Percentiles rank a stretch among this genome's conserved stretches.
These are phyloP conservation scores for Pyrgus malvae DNA, from an alignment of 2,888 invertebrate genomes.

Conservation along the genomic window DNA sequence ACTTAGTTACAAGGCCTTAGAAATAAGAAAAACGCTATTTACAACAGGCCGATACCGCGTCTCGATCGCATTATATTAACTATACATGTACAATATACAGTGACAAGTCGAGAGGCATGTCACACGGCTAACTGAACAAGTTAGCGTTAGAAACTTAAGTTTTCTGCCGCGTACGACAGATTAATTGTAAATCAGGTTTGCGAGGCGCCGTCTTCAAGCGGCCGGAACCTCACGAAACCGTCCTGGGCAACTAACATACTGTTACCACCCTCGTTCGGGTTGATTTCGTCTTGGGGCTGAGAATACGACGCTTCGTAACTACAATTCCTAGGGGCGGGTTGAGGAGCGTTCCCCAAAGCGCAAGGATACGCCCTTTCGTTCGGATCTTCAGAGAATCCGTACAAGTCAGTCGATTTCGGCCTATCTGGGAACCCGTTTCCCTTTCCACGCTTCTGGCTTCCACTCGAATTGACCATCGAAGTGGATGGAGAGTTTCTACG, in stretches of 20 bases:
- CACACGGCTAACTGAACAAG: constrained; percentile 3
- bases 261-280: constrained; percentile 75
- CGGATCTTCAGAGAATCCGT: constrained; percentile 78
- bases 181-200: constrained; percentile 74
- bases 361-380: constrained; percentile 69
- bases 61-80: constrained; percentile 53
- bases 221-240: constrained; percentile 92
- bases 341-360: constrained; percentile 71
- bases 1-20: constrained; percentile 42
- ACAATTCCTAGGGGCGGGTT: constrained; percentile 76
- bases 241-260: constrained; percentile 95
- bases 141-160: constrained; percentile 59
- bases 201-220: constrained; percentile 81
- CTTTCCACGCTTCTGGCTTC: constrained; percentile 77
- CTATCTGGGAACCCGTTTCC: constrained; percentile 83
- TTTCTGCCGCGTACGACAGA: constrained; percentile 65
- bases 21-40: constrained; percentile 63
- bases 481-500: constrained; percentile 73
- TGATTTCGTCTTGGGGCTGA: constrained; percentile 79
- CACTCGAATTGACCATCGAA: constrained; percentile 70
- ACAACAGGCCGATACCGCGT: constrained; percentile 63
- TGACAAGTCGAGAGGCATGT: constrained; percentile 16
- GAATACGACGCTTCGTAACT: constrained; percentile 78
- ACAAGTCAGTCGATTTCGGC: constrained; percentile 83
- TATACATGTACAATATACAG: constrained; percentile 67